These are phyloP conservation scores for Mus caroli DNA, from an alignment of 2,797 vertebrate genomes.

Conservation along the genomic window DNA sequence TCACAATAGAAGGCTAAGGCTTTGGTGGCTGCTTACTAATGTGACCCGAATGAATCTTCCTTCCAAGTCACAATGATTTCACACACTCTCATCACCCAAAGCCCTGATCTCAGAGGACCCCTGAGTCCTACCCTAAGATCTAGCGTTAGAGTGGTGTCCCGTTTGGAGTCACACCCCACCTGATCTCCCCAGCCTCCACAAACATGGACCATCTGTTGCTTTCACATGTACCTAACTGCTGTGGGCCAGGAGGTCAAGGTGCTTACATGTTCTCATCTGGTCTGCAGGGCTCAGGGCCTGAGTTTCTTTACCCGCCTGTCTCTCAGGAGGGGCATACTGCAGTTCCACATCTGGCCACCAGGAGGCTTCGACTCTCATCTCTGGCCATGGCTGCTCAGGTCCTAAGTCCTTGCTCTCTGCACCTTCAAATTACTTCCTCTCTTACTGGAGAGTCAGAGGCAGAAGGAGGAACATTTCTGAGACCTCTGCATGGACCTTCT, in stretches of 20 bases:
- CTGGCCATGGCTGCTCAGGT: too few relatives aligned
- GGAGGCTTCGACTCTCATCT: not conserved
- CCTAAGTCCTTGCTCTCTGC: accelerated
- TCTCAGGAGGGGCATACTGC: not conserved
- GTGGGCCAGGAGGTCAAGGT: not conserved
- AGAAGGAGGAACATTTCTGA: not conserved
- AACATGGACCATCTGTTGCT: too few relatives aligned
- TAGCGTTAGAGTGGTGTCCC: not conserved
- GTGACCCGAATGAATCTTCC: not conserved
- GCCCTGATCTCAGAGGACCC: not conserved
- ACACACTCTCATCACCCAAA: not conserved
- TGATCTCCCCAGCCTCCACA: not conserved
- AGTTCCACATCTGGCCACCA: slow-evolving; percentile 49
- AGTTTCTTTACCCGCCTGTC: accelerated
- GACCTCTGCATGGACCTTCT: not conserved
- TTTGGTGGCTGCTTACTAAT: not conserved
- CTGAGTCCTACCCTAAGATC: accelerated
- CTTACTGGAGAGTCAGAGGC: not conserved
- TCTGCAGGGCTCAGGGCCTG: too few relatives aligned
- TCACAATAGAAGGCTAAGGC: not conserved
- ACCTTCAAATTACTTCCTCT: not conserved
- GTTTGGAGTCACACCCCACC: not conserved
- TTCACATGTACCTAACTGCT: not conserved
- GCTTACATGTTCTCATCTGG: not conserved
- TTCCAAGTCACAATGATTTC: not conserved